These are phyloP conservation scores for Barnardius zonarius DNA, from an alignment of 2,113 vertebrate species.

Conservation along the genomic window DNA sequence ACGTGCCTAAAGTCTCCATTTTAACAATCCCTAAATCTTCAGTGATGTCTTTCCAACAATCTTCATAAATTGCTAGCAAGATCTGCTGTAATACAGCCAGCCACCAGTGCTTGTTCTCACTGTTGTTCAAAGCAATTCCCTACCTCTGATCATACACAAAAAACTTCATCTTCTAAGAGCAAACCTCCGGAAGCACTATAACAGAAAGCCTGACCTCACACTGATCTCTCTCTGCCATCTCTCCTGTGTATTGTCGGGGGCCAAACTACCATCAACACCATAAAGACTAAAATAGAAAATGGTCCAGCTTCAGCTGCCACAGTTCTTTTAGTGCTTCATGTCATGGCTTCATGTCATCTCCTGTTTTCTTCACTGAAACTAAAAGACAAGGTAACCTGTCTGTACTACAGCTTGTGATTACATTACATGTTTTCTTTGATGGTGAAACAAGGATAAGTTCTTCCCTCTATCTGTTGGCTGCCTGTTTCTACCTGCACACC, in stretches of 20 bases:
- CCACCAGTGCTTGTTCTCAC: neutral
- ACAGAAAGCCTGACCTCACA: neutral
- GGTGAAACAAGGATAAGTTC: neutral
- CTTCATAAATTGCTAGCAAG: neutral
- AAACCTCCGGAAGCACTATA: neutral
- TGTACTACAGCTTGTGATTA: neutral
- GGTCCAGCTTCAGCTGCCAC: neutral
- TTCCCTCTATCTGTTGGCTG: neutral
- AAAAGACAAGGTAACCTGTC: neutral
- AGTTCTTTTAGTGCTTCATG: neutral
- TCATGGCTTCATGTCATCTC: neutral
- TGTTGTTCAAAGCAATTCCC: neutral
- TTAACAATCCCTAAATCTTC: neutral
- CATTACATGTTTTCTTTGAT: neutral
- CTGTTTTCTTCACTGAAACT: neutral
- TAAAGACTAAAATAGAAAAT: neutral
- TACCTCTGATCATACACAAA: neutral
- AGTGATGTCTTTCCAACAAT: neutral
- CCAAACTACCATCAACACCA: neutral
- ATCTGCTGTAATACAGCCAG: neutral
- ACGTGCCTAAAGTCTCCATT: neutral
- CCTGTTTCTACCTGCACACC: neutral
- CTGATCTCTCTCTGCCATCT: neutral
- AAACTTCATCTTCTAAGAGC: neutral
- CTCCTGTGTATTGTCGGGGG: rapidly evolving